phyloP scores from a whole-genome alignment of 2,888 invertebrate genomes.

The Lasius platythorax region DNA sequence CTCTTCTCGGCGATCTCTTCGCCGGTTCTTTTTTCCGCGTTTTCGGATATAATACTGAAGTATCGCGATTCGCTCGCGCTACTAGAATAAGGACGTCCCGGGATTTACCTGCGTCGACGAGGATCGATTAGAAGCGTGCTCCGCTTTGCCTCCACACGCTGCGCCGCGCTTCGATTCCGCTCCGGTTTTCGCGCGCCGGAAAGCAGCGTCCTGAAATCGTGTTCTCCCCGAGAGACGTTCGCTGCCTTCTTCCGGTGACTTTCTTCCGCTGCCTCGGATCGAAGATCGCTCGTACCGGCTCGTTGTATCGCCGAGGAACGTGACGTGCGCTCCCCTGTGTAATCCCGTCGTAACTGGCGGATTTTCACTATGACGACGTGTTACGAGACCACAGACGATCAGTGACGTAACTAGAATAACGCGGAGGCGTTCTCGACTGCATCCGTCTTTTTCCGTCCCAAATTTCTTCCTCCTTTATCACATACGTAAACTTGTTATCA shows the following conservation, averaged over 20 bases:
- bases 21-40: too few species aligned
- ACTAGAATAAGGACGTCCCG: conserved; percentile 21
- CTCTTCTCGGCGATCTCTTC: background rate
- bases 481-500: background rate
- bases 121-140: conserved; percentile 39
- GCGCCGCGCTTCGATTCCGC: conserved; percentile 9
- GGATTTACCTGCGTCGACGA: conserved; percentile 43
- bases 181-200: conserved; percentile 1
- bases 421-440: background rate
- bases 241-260: background rate
- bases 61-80: background rate
- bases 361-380: conserved; percentile 51
- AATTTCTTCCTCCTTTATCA: background rate
- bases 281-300: conserved; percentile 8
- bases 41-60: too few species aligned
- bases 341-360: conserved; percentile 38
- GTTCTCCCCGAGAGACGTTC: background rate
- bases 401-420: conserved; percentile 34
- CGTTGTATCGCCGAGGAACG: conserved; percentile 9
- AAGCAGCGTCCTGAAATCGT: background rate
- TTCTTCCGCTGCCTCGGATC: background rate
- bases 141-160: conserved; percentile 26
- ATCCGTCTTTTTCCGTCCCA: background rate
- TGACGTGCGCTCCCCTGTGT: background rate
- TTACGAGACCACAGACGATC: conserved; percentile 6